Conservation (phyloP, 2,888 invertebrate genomes). For the Eilema caniola region DNA sequence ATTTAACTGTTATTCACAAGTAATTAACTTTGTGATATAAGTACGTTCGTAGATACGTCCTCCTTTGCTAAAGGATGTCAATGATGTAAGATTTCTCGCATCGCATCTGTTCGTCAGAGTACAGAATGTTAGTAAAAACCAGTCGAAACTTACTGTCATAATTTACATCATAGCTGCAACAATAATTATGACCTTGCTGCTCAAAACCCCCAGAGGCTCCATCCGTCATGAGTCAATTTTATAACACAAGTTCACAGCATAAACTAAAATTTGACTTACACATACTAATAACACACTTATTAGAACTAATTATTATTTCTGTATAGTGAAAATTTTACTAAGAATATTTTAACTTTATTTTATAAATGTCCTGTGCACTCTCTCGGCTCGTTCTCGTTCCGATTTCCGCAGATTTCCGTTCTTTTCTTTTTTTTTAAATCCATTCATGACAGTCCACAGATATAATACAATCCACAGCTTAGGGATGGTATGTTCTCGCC, state of each 20-base stretch:
- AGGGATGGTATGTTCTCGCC: too few species aligned
- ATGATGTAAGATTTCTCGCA: constrained; percentile 13
- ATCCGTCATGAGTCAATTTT: constrained; percentile 46
- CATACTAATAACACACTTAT: constrained; percentile 28
- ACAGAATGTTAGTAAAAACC: constrained; percentile 27
- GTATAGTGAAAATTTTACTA: constrained; percentile 13
- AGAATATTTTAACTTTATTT: constrained; percentile 28
- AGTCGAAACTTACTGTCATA: constrained; percentile 69
- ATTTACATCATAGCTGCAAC: constrained; percentile 76
- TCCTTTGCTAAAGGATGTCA: constrained; percentile 9
- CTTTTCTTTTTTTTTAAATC: neutral
- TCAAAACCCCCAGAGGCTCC: constrained; percentile 54
- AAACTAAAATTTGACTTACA: constrained; percentile 31
- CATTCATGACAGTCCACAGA: neutral
- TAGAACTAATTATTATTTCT: constrained; percentile 30
- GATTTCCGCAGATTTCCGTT: constrained; percentile 12
- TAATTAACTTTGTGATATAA: neutral
- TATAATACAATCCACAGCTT: too few species aligned
- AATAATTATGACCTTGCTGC: constrained; percentile 70
- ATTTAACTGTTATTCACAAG: constrained; percentile 1
- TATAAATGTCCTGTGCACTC: constrained; percentile 11
- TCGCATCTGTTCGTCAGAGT: neutral
- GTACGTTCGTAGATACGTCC: neutral
- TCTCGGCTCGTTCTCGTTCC: constrained; percentile 17
- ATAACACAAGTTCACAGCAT: constrained; percentile 36